Conservation (phyloP, 2,113 vertebrate genomes). For the Odontesthes bonariensis region DNA sequence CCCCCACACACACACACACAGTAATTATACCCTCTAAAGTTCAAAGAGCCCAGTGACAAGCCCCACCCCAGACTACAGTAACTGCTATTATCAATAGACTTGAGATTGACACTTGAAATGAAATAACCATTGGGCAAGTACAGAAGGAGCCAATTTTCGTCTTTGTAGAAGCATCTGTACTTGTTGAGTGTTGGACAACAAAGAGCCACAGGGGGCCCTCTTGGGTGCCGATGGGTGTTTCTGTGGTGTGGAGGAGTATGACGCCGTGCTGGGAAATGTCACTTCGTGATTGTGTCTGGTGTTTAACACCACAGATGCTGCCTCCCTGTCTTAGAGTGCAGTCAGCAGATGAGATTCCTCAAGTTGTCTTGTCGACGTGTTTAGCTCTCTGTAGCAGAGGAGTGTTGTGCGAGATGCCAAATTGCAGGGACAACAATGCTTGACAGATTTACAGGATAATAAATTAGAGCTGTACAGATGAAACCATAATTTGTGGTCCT, state of each 20-base stretch:
- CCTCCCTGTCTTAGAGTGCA: conserved; percentile 33
- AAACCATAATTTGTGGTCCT: conserved; percentile 23
- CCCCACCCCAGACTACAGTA: conserved; percentile 39
- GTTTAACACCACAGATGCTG: conserved; percentile 40
- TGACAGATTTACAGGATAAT: conserved; percentile 45
- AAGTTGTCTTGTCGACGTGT: conserved; percentile 31
- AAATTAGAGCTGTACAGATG: conserved; percentile 8
- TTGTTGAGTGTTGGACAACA: conserved; percentile 67
- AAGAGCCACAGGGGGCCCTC: conserved; percentile 58
- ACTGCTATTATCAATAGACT: conserved; percentile 41
- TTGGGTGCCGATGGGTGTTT: conserved; percentile 41
- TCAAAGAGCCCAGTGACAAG: conserved; percentile 58
- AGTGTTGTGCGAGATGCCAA: conserved; percentile 3
- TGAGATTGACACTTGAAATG: conserved; percentile 70
- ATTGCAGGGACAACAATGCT: conserved; percentile 19
- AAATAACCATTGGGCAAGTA: conserved; percentile 58
- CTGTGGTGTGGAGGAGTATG: conserved; percentile 29
- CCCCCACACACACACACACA: conserved; percentile 43
- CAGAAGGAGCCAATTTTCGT: conserved; percentile 49
- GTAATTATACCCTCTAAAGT: conserved; percentile 54
- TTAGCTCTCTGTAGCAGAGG: conserved; percentile 15
- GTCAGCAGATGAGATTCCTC: conserved; percentile 36
- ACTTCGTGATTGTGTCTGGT: conserved; percentile 40
- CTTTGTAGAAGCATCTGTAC: conserved; percentile 52
- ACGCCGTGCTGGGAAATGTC: conserved; percentile 56